Evolutionary conservation across 2,113 vertebrate genomes (phyloP).

Genomic region (Alethe diademata): DNA sequence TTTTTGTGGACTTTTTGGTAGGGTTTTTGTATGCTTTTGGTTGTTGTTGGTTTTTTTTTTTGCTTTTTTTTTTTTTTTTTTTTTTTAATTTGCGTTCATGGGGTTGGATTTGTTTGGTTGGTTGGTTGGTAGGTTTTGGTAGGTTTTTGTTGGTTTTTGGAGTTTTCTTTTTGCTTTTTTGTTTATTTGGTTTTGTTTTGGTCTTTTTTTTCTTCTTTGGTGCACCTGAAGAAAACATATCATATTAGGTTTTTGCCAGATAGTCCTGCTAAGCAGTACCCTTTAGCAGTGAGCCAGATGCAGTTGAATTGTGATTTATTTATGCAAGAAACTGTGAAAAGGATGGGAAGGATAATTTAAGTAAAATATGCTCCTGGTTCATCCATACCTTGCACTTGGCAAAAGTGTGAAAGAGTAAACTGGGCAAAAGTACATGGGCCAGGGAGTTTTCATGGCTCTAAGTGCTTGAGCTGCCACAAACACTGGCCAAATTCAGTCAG

Average conservation of each 20-base stretch:
- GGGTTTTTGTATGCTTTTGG: background rate
- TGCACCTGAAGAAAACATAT: background rate
- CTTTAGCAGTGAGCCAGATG: background rate
- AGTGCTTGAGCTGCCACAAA: background rate
- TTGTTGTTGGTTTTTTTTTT: too few relatives aligned
- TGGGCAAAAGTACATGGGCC: background rate
- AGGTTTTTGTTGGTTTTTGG: too few relatives aligned
- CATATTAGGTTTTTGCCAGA: background rate
- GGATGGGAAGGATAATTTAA: background rate
- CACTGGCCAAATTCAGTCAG: background rate
- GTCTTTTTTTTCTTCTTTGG: background rate
- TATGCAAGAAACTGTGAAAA: background rate
- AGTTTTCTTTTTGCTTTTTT: background rate
- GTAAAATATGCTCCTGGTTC: background rate
- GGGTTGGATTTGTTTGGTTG: background rate
- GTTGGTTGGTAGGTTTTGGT: background rate
- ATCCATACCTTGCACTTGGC: background rate
- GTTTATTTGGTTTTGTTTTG: background rate
- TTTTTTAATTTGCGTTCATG: background rate
- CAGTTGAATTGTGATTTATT: background rate
- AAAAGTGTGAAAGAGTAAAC: background rate
- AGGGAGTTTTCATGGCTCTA: background rate
- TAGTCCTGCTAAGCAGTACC: background rate
- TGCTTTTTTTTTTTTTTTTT: too few relatives aligned
- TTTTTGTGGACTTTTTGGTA: background rate